Base-by-base conservation (phyloP, 2,113 vertebrate species). In the Caranx melampygus region DNA sequence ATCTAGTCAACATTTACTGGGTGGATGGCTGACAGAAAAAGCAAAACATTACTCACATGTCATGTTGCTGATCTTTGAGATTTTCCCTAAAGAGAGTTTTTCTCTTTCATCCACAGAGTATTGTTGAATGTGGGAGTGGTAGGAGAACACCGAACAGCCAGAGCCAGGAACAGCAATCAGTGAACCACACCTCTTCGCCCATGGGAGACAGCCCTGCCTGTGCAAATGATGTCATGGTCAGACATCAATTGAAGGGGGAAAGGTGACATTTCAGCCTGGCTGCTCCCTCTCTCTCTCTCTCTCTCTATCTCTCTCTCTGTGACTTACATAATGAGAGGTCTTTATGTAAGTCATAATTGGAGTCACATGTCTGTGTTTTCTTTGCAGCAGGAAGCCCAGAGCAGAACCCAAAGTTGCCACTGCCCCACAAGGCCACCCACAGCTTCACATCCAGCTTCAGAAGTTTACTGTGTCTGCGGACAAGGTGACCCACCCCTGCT, bases 391-490 rank as follows among this genome's bases (percentile, higher is more conserved):
- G 85, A 91, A 89, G 80, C 63, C 34, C 54, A 84, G 69, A 84
- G 49, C 75, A 33, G 90, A 93, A 79, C 78, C 89, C 57, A 85
- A 72, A 76, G 64, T 67, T 49, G 65, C 77, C 64, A 26, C 76
- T 34, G 57, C 80, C 76, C 71, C 77, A 0, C 85, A 26, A 63
- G 87, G 88, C 90, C 92, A 94, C 91, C 83, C 92, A 81, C 88
- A 89, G 75, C 90, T 95, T 62, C 91, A 93, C 40, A 57, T 64
- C 0, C 95, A 95, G 88, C 94, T 95, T 68, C 94, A 95, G 87
- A 93, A 94, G 89, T 95, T 95, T 85, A 95, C 94, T 1, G 88
- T 93, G 73, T 95, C 95, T 74, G 94, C 94, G 71, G 94, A 95
- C 90, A 95, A 95, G 95, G 95, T 95, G 83, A 78, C 45, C 2